Base-by-base conservation (phyloP, 2,113 vertebrate genomes). In the Pterophyllum scalare region DNA sequence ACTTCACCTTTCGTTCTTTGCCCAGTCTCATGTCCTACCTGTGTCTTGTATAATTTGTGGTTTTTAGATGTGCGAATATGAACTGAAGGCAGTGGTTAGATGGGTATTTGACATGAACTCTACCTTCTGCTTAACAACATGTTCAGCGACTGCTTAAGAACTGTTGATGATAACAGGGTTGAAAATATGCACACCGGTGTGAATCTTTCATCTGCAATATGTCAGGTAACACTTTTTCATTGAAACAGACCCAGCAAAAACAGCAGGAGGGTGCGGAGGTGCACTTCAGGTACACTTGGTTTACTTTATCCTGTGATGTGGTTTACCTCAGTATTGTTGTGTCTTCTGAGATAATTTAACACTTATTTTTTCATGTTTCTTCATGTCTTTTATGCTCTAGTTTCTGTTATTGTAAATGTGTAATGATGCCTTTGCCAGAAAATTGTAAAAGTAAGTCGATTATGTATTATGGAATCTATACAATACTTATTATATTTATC, bases 121-220 rank as follows among this genome's bases (percentile, higher is more conserved):
- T 77, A 75, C 81, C 79, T 85, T 92, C 80, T 88, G 87, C 90
- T 87, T 80, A 64, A 79, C 84, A 83, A 86, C 88, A 84, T 89
- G 85, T 87, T 80, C 65, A 76, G 22, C 33, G 31, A 38, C 87
- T 61, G 82, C 83, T 84, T 87, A 74, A 86, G 80, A 86, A 79
- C 77, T 43, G 59, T 84, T 28, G n/a, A 64, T 89, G 87, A 93
- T 93, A 81, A 93, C 86, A 93, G 90, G 89, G 88, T 88, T 86
- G 88, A 86, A 93, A 92, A 88, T 90, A 90, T 86, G 87, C 33
- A 26, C 79, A 67, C 80, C 54, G 75, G 76, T 80, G 84, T 70
- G 65, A 88, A 91, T 85, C 88, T 91, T 87, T 91, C 87, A 91
- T 90, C 87, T 90, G 84, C 65, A 85, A 91, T 88, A 88, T 92